These are phyloP conservation scores for Ptychodera flava DNA, from an alignment of 35 echinoderm and acorn worm species.

Conservation along the genomic window DNA sequence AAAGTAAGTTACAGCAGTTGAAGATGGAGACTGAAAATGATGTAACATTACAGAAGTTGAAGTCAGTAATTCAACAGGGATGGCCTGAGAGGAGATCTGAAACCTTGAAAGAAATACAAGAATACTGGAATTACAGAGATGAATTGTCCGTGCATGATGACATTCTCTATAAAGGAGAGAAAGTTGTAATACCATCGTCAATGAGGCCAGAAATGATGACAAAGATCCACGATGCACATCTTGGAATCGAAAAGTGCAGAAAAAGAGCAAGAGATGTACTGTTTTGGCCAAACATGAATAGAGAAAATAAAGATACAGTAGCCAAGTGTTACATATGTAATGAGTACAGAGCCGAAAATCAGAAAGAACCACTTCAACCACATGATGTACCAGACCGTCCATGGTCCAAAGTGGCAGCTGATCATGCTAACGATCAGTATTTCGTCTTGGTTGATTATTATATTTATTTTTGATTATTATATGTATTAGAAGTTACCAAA, in stretches of 20 bases:
- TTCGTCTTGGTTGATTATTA: neutral
- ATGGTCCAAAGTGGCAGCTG: slow-evolving; percentile 29
- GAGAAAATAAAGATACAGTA: slow-evolving; percentile 42
- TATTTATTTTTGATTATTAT: no score
- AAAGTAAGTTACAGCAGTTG: slow-evolving; percentile 20
- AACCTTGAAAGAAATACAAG: neutral
- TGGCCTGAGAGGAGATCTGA: slow-evolving; percentile 28
- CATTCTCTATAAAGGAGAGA: slow-evolving; percentile 16
- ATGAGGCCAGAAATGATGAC: slow-evolving; percentile 28
- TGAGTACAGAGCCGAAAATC: slow-evolving; percentile 18
- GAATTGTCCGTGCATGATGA: slow-evolving; percentile 19
- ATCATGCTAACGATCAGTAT: neutral
- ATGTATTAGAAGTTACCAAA: slow-evolving; percentile 10
- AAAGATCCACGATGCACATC: slow-evolving; percentile 50
- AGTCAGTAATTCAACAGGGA: slow-evolving; percentile 8
- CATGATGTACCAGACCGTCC: slow-evolving; percentile 55
- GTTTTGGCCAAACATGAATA: slow-evolving; percentile 50
- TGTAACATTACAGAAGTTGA: slow-evolving; percentile 17
- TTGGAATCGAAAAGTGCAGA: slow-evolving; percentile 38
- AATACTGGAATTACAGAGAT: slow-evolving; percentile 25
- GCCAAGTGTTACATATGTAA: slow-evolving; percentile 36
- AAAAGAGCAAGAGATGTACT: slow-evolving; percentile 23
- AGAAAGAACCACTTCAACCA: slow-evolving; percentile 29
- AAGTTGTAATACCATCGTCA: slow-evolving; percentile 20
- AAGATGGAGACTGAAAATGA: slow-evolving; percentile 45